These are phyloP conservation scores for Morelia viridis DNA, from an alignment of 2,797 vertebrate genomes.

Conservation along the genomic window DNA sequence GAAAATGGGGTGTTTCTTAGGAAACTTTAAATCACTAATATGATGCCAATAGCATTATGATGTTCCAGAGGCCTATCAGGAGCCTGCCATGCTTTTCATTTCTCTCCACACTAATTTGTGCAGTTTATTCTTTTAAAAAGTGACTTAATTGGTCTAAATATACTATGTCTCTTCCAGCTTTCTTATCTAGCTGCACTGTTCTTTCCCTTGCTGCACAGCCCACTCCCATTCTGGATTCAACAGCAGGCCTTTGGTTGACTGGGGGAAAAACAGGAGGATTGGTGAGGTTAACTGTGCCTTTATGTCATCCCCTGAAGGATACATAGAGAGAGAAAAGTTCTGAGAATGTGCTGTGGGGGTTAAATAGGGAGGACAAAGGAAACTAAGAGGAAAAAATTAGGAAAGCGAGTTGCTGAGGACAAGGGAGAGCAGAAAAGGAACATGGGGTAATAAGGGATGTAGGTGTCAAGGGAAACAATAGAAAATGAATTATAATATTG, in stretches of 20 bases:
- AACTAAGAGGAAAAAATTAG: not conserved
- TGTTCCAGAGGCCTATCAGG: not conserved
- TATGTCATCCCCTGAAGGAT: not conserved
- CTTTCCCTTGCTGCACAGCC: not conserved
- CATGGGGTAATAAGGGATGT: not conserved
- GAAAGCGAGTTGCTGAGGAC: not conserved
- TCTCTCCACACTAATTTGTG: not conserved
- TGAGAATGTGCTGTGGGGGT: not conserved
- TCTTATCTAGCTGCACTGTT: not conserved
- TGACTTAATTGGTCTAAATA: not conserved
- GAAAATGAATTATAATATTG: not conserved
- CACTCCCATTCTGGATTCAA: not conserved
- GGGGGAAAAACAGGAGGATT: not conserved
- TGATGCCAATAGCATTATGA: not conserved
- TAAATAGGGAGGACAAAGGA: not conserved
- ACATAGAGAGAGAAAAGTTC: not conserved
- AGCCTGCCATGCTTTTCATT: not conserved
- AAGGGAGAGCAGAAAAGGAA: not conserved
- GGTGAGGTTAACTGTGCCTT: not conserved
- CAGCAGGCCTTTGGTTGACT: not conserved
- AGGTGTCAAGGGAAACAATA: not conserved
- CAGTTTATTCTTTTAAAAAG: not conserved
- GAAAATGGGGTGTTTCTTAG: not conserved
- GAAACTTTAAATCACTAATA: not conserved
- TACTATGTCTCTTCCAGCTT: not conserved